Conservation (phyloP, 2,888 invertebrate species). For the Cataglyphis albicans region DNA sequence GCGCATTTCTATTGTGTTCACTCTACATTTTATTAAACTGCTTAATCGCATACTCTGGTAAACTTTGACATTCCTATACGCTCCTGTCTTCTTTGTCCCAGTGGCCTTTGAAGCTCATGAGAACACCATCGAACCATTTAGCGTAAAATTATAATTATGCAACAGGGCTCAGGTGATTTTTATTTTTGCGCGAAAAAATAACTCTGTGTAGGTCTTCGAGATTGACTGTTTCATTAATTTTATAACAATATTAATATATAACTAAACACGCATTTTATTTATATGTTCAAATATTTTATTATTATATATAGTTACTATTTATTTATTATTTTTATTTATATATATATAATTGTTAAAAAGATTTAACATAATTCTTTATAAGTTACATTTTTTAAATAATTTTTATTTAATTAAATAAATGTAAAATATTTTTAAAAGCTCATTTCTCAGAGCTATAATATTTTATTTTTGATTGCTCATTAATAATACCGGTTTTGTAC, state of each 20-base stretch:
- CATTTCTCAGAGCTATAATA: not conserved
- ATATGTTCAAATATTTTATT: not conserved
- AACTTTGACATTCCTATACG: slow-evolving; percentile 60
- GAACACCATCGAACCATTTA: slow-evolving; percentile 32
- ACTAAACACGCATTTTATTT: not conserved
- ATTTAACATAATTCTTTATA: not conserved
- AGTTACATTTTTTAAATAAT: not conserved
- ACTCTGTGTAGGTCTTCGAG: not conserved
- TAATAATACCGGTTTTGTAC: not conserved
- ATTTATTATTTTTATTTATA: not conserved
- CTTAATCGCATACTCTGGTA: slow-evolving; percentile 35
- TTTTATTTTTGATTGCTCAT: not conserved
- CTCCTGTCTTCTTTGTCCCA: slow-evolving; percentile 61
- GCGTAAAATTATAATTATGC: slow-evolving; percentile 33
- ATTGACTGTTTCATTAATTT: slow-evolving; percentile 11
- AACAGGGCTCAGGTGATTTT: slow-evolving; percentile 1
- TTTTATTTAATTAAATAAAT: not conserved
- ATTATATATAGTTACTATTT: not conserved
- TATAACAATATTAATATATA: not conserved
- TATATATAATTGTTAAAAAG: not conserved
- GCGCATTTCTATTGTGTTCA: slow-evolving; percentile 14
- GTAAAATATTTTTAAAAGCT: not conserved
- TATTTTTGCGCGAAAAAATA: not conserved
- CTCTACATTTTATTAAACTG: not conserved
- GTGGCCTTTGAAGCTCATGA: slow-evolving; percentile 65